These are phyloP conservation scores for Candidula unifasciata DNA, from an alignment of 2,888 invertebrate species.

Conservation along the genomic window DNA sequence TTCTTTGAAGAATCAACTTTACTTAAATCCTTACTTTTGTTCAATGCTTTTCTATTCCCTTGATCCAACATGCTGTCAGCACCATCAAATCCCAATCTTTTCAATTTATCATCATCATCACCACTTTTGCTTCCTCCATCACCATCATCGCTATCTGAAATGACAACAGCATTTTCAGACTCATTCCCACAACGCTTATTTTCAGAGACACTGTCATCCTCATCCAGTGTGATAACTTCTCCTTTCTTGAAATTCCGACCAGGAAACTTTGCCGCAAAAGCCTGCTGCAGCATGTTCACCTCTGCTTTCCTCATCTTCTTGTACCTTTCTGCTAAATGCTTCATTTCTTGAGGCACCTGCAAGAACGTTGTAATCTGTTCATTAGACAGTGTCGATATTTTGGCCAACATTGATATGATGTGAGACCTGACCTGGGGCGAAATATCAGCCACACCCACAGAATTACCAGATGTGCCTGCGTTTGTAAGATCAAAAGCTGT, in stretches of 20 bases:
- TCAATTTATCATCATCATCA: neutral
- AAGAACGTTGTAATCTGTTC: constrained; percentile 47
- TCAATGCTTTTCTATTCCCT: neutral
- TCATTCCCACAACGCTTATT: constrained; percentile 1
- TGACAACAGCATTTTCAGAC: constrained; percentile 38
- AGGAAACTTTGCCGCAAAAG: constrained; percentile 23
- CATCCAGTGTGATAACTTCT: constrained; percentile 42
- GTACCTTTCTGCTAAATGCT: constrained; percentile 22
- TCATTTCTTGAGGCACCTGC: constrained; percentile 14
- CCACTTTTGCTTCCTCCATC: neutral
- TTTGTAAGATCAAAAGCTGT: neutral
- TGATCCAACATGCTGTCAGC: neutral
- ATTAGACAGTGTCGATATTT: constrained; percentile 37
- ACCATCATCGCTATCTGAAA: constrained; percentile 45
- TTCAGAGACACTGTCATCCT: constrained; percentile 2
- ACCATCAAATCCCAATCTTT: neutral
- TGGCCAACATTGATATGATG: constrained; percentile 24
- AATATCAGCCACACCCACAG: neutral
- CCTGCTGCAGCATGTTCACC: neutral
- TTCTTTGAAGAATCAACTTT: neutral
- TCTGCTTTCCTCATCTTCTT: constrained; percentile 9
- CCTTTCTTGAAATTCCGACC: constrained; percentile 25
- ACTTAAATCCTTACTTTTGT: neutral
- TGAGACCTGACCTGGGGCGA: neutral
- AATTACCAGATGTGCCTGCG: neutral